Evolutionary conservation across 2,113 vertebrate species (phyloP), one percentile per base, ranked within the genome.

Genomic region (Xiphorhynchus elegans): DNA sequence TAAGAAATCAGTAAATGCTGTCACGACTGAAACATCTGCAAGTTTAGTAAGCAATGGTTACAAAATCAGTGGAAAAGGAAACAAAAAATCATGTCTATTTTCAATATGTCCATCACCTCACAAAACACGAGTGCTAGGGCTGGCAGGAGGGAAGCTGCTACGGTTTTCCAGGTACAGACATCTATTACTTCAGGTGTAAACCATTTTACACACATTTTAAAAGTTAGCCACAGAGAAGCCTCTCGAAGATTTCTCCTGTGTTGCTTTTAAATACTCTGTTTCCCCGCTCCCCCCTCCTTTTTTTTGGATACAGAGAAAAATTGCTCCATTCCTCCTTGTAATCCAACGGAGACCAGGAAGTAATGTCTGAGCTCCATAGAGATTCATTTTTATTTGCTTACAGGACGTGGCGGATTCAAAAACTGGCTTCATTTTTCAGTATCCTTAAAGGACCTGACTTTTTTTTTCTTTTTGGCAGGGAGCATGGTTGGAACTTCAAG

Each of bases 371-470:
- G 96, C 97, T 98, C 97, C 97, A 97, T 80, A 96, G 95, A 98
- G 98, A 97, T 98, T 97, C 97, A 96, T 97, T 98, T 98, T 97
- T 96, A 98, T 98, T 98, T 97, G 97, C 98, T 98, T 97, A 96
- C 97, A 98, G 98, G 97, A 98, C 96, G 95, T 94, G 95, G 97
- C 95, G 64, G 97, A 98, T 95, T 98, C 97, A 98, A 97, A 97
- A 98, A 97, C 98, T 98, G 97, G 97, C 98, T 98, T 98, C 96
- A 96, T 97, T 98, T 96, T 98, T 97, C 98, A 98, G 97, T 98
- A 98, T 98, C 97, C 97, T 97, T 98, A 98, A 97, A 98, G 97
- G 97, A 98, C 98, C 98, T 98, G 97, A 98, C 97, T 98, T 97
- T 98, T 98, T 72, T 98, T 64, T 89, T 72, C 50, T 89, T 91